A percentile compares a stretch with the other conserved stretches of the same genome.
phyloP scores from a whole-genome alignment of 2,888 invertebrate genomes.

The Griposia aprilina region DNA sequence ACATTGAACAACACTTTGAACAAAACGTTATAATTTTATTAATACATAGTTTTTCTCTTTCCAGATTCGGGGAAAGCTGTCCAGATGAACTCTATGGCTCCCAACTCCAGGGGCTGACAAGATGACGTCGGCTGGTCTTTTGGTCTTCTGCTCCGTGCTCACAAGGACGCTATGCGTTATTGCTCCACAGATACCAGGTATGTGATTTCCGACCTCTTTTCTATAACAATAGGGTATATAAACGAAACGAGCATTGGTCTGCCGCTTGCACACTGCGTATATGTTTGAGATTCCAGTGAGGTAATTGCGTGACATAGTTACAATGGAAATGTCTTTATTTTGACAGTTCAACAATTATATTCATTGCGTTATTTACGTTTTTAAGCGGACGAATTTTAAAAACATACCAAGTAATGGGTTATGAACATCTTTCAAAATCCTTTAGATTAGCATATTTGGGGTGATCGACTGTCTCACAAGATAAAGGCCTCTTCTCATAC shows the following conservation, averaged over 20 bases:
- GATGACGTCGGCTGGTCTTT: constrained; percentile 84
- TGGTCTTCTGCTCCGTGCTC: constrained; percentile 86
- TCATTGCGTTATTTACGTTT: background rate
- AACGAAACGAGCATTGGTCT: background rate
- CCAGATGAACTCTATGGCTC: constrained; percentile 85
- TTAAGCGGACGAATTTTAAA: background rate
- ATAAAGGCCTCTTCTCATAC: background rate
- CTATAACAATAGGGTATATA: background rate
- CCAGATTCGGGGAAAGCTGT: constrained; percentile 74
- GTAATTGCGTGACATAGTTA: background rate
- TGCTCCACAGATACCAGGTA: constrained; percentile 87
- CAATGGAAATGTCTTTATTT: background rate
- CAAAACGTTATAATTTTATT: too few relatives aligned
- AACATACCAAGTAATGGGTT: background rate
- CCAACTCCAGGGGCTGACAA: constrained; percentile 80
- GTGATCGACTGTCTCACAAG: background rate
- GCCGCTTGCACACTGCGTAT: background rate
- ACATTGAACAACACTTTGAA: too few relatives aligned
- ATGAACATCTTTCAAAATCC: background rate
- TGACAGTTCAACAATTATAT: background rate
- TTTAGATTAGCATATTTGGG: background rate
- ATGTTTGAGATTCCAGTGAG: background rate
- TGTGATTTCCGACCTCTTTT: background rate
- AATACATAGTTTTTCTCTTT: constrained; percentile 46
- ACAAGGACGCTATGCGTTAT: constrained; percentile 86